These are phyloP conservation scores for Thomomys bottae DNA, from an alignment of 2,113 vertebrate species.

Conservation along the genomic window DNA sequence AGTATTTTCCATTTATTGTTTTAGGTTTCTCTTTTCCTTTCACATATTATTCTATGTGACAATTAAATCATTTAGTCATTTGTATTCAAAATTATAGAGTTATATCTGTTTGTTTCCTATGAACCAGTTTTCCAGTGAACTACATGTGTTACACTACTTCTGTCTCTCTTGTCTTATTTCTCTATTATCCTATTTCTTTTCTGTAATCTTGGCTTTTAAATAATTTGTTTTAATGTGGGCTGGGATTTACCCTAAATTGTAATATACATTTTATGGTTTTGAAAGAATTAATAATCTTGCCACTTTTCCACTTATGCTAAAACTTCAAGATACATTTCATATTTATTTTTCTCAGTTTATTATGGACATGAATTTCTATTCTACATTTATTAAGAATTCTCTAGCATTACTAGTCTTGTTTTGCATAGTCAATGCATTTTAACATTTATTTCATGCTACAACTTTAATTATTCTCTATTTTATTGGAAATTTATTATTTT, in stretches of 20 bases:
- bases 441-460: background rate
- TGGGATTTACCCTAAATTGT: background rate
- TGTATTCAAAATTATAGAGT: constrained; percentile 17
- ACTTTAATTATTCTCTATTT: background rate
- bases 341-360: background rate
- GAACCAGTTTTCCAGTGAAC: background rate
- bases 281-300: background rate
- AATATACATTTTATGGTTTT: background rate
- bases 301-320: constrained; percentile 23
- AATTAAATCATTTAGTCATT: background rate
- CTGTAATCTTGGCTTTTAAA: background rate
- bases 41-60: background rate
- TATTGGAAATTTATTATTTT: background rate
- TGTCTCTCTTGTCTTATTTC: background rate
- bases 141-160: background rate
- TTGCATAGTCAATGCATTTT: background rate
- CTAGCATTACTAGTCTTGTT: background rate
- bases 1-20: background rate
- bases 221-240: constrained; percentile 4
- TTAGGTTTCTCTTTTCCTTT: background rate
- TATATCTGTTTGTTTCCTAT: background rate
- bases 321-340: constrained; percentile 18
- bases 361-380: constrained; percentile 9
- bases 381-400: background rate
- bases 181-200: background rate